Percentiles rank a stretch among this genome's conserved stretches.
These are phyloP conservation scores for Nudaria mundana DNA, from an alignment of 2,888 invertebrate species.

Conservation along the genomic window DNA sequence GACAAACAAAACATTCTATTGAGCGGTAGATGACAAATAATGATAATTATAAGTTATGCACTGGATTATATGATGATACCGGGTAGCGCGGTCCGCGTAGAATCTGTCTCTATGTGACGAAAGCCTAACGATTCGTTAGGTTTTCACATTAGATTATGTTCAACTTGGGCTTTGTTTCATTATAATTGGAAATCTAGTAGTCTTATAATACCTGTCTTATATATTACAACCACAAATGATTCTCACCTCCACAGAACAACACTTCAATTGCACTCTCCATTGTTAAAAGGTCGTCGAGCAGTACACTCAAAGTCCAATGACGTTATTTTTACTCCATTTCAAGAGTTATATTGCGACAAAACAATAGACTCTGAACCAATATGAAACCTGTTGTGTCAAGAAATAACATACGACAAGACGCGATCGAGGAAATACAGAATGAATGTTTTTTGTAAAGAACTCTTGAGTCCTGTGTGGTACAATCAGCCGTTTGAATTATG, in stretches of 20 bases:
- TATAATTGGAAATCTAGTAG: too few species aligned
- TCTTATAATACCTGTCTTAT: too few species aligned
- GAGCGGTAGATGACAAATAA: too few species aligned
- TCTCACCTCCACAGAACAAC: background rate
- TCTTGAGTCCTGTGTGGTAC: slow-evolving; percentile 57
- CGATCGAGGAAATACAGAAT: slow-evolving; percentile 53
- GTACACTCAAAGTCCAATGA: background rate
- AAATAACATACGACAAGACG: slow-evolving; percentile 31
- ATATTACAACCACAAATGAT: too few species aligned
- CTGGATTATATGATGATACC: too few species aligned
- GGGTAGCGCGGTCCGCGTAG: too few species aligned
- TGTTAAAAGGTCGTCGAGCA: slow-evolving; percentile 2
- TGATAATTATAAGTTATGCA: too few species aligned
- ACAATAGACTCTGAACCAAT: slow-evolving; percentile 31
- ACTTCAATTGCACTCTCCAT: slow-evolving; percentile 1
- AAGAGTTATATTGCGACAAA: slow-evolving; percentile 13
- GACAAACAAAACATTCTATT: too few species aligned
- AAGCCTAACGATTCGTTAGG: too few species aligned
- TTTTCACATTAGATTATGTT: too few species aligned
- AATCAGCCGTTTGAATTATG: slow-evolving; percentile 76
- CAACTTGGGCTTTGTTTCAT: too few species aligned
- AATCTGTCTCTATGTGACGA: too few species aligned
- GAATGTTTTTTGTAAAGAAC: slow-evolving; percentile 66
- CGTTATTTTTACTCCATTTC: slow-evolving; percentile 1
- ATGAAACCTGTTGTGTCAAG: slow-evolving; percentile 33